Conservation (phyloP, 2,113 vertebrate genomes). For the Delphinapterus leucas region DNA sequence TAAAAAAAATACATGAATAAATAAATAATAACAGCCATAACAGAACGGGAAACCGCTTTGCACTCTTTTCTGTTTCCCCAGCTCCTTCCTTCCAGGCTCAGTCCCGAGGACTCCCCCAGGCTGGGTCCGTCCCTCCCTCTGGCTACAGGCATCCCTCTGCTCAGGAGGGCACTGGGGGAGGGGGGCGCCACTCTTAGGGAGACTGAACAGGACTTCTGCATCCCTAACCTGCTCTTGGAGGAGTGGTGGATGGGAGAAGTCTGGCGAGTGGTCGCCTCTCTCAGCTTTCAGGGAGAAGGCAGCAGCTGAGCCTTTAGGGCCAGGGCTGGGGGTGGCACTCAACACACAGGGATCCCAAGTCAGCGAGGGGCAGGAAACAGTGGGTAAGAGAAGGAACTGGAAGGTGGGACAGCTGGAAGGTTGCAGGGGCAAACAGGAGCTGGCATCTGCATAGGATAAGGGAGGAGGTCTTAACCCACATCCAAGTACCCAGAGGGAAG, state of each 20-base stretch:
- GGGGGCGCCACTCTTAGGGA: neutral
- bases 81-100: constrained; percentile 15
- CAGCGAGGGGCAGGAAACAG: neutral
- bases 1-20: constrained; percentile 77
- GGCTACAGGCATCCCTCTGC: neutral
- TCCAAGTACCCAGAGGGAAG: neutral
- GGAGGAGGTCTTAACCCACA: neutral
- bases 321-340: neutral
- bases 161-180: neutral
- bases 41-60: constrained; percentile 45
- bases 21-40: constrained; percentile 71
- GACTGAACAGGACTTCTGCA: neutral
- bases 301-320: neutral
- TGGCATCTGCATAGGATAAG: neutral
- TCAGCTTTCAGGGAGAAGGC: neutral
- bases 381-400: neutral
- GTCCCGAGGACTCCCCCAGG: neutral
- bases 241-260: neutral
- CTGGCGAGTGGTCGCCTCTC: neutral
- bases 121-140: neutral
- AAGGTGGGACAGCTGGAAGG: neutral
- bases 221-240: neutral
- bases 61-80: constrained; percentile 51
- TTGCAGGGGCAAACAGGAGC: neutral
- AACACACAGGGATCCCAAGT: neutral